phyloP scores from a whole-genome alignment of 2,888 invertebrate species.

The Meloe dianella region DNA sequence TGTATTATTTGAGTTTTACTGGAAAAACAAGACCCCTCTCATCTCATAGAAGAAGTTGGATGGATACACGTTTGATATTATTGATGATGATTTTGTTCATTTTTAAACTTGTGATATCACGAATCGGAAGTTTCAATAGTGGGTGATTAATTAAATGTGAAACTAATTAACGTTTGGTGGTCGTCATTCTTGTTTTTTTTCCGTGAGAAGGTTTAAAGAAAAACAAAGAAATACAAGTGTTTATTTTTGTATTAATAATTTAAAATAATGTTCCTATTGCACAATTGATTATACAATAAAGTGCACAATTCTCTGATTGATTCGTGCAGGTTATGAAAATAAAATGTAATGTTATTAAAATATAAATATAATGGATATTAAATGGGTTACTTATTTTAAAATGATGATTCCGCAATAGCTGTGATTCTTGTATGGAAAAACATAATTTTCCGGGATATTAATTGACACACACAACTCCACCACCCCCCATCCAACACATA shows the following conservation, averaged over 20 bases:
- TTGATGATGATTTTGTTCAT: neutral
- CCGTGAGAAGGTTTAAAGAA: neutral
- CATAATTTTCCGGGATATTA: neutral
- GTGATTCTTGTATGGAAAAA: neutral
- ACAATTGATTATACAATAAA: neutral
- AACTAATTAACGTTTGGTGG: neutral
- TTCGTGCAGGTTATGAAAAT: neutral
- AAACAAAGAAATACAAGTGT: neutral
- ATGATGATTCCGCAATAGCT: no score
- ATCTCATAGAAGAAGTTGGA: no score
- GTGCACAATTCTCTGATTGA: neutral
- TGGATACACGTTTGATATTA: neutral
- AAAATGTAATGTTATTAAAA: neutral
- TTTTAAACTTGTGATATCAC: neutral
- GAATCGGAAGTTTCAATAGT: constrained; percentile 10
- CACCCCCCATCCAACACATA: no score
- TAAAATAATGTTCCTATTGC: neutral
- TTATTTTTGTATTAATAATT: neutral
- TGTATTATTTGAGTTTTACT: no score
- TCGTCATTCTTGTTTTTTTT: neutral
- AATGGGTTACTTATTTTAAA: no score
- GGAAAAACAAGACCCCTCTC: no score
- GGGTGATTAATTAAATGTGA: constrained; percentile 1
- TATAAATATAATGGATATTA: no score
- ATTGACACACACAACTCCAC: no score